Evolutionary conservation across 2,888 invertebrate species (phyloP).

Genomic region (Sepioteuthis lessoniana): DNA sequence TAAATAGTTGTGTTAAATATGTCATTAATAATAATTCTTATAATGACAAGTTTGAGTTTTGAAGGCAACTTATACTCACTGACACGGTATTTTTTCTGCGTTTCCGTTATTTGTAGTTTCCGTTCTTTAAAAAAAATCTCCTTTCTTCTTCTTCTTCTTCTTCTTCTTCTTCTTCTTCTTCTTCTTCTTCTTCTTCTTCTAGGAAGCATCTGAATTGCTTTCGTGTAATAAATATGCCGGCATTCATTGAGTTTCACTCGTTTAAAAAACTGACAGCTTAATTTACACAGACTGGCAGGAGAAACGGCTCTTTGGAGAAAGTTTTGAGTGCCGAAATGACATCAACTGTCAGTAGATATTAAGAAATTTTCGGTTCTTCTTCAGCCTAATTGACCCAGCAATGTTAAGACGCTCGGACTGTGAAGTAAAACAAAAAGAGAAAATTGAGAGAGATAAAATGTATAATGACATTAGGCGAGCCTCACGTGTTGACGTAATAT

Average conservation of each 20-base stretch:
- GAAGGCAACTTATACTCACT: too few relatives aligned
- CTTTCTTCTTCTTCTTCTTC: too few relatives aligned
- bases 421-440: not conserved
- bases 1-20: too few relatives aligned
- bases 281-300: not conserved
- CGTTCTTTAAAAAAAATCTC: too few relatives aligned
- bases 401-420: not conserved
- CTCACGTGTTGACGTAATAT: not conserved
- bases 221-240: constrained; percentile 16
- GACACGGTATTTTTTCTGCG: too few relatives aligned
- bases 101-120: too few relatives aligned
- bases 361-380: not conserved
- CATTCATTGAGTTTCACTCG: not conserved
- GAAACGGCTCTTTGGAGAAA: not conserved
- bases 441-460: not conserved
- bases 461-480: not conserved
- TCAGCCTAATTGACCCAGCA: not conserved
- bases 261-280: not conserved
- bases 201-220: not conserved
- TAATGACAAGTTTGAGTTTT: too few relatives aligned
- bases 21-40: too few relatives aligned
- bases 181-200: not conserved
- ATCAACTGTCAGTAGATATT: constrained; percentile 16
- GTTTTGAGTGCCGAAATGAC: not conserved
- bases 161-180: too few relatives aligned